These are phyloP conservation scores for Lydus trimaculatus DNA, from an alignment of 2,888 invertebrate genomes.

Conservation along the genomic window DNA sequence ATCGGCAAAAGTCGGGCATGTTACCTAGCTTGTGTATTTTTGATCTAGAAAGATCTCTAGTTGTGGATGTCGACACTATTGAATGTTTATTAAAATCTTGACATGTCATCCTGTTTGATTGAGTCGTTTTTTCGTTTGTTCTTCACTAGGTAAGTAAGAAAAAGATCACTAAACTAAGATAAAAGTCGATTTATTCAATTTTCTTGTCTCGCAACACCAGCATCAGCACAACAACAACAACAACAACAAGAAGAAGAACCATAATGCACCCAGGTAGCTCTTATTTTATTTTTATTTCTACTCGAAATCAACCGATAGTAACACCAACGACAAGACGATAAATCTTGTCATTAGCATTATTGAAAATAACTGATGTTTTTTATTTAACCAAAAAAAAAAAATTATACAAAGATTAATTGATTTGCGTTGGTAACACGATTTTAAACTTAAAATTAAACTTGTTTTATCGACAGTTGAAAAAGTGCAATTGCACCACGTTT, in stretches of 20 bases:
- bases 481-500: background rate
- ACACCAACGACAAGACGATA: constrained; percentile 5
- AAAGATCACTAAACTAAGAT: constrained; percentile 11
- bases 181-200: constrained; percentile 11
- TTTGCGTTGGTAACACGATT: constrained; percentile 3
- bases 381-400: background rate
- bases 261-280: constrained; percentile 10
- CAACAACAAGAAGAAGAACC: too few species aligned
- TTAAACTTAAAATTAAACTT: constrained; percentile 6
- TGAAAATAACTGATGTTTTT: background rate
- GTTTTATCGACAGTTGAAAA: background rate
- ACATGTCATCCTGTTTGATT: constrained; percentile 55
- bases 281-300: background rate
- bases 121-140: constrained; percentile 45
- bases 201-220: background rate
- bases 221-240: background rate
- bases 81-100: constrained; percentile 34
- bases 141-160: too few species aligned
- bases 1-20: too few species aligned
- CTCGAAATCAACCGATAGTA: background rate
- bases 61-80: constrained; percentile 34
- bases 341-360: constrained; percentile 11
- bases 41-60: too few species aligned
- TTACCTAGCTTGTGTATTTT: too few species aligned
- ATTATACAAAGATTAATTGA: background rate